These are phyloP conservation scores for Heliothis virescens DNA, from an alignment of 1,140 invertebrate genomes.

Conservation along the genomic window DNA sequence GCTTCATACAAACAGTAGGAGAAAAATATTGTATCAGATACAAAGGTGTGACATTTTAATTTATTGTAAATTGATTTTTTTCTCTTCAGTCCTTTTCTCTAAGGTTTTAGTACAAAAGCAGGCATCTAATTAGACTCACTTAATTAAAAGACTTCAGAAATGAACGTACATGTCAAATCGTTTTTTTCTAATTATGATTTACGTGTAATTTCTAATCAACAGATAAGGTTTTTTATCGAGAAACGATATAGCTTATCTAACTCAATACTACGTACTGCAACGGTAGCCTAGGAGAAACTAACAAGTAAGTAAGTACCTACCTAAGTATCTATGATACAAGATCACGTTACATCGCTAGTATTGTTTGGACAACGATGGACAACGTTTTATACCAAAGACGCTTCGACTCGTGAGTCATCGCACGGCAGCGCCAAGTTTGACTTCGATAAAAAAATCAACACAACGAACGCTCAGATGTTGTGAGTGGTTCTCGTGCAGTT, in stretches of 20 bases:
- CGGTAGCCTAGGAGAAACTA: not conserved
- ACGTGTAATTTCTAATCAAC: constrained; percentile 21
- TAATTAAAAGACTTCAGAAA: too few species aligned
- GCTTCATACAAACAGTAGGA: not conserved
- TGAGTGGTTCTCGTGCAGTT: constrained; percentile 60
- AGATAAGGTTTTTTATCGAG: constrained; percentile 18
- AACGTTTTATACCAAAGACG: not conserved
- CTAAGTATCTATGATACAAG: not conserved
- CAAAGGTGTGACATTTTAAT: too few species aligned
- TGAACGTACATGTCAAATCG: constrained; percentile 1
- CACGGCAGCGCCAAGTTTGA: constrained; percentile 52
- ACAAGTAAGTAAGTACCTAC: not conserved
- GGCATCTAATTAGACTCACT: too few species aligned
- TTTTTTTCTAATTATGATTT: constrained; percentile 12
- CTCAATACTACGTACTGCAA: not conserved
- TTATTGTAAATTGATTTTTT: too few species aligned
- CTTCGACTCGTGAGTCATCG: constrained; percentile 23
- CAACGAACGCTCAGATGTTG: constrained; percentile 55
- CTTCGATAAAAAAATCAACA: constrained; percentile 71
- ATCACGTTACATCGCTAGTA: not conserved
- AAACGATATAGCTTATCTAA: not conserved
- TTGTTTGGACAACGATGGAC: not conserved
- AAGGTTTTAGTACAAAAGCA: too few species aligned
- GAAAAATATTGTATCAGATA: too few species aligned
- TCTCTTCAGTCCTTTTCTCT: too few species aligned